Percentiles rank a stretch among this genome's conserved stretches.
Evolutionary conservation across 2,888 invertebrate species (phyloP).

Genomic region (Lagria hirta): DNA sequence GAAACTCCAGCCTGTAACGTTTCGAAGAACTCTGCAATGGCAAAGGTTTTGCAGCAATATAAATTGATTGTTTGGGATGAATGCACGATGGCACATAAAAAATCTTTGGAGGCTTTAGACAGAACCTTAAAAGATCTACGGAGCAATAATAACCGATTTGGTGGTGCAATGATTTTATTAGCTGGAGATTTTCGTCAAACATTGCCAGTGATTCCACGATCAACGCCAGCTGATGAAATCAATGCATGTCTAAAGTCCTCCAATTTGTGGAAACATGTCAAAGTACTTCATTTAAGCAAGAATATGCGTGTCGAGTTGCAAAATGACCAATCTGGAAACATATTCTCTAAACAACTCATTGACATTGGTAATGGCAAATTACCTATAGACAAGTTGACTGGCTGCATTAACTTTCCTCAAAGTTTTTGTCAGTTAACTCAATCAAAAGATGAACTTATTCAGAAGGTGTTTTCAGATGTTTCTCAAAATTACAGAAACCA

Average conservation of each 20-base stretch:
- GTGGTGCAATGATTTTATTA: slow-evolving; percentile 40
- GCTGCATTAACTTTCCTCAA: slow-evolving; percentile 37
- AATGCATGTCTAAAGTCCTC: slow-evolving; percentile 44
- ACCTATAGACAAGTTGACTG: slow-evolving; percentile 33
- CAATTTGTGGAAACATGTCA: slow-evolving; percentile 35
- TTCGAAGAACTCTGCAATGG: background rate
- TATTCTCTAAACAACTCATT: slow-evolving; percentile 38
- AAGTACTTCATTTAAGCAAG: slow-evolving; percentile 33
- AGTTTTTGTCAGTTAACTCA: slow-evolving; percentile 37
- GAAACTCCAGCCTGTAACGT: background rate
- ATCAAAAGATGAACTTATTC: slow-evolving; percentile 38
- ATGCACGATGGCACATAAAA: background rate
- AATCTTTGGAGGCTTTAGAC: background rate
- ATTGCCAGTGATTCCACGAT: slow-evolving; percentile 42
- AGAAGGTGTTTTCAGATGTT: slow-evolving; percentile 43
- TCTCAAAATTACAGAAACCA: slow-evolving; percentile 36
- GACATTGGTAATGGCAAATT: slow-evolving; percentile 40
- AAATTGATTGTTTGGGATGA: slow-evolving; percentile 3
- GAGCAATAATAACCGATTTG: slow-evolving; percentile 32
- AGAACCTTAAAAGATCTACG: slow-evolving; percentile 35
- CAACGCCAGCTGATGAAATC: slow-evolving; percentile 43
- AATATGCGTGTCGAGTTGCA: slow-evolving; percentile 40
- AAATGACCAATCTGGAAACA: slow-evolving; percentile 34
- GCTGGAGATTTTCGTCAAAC: slow-evolving; percentile 46
- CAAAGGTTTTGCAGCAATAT: no score